These are phyloP conservation scores for Microcebus griseorufus DNA, from an alignment of 2,113 vertebrate species.

Conservation along the genomic window DNA sequence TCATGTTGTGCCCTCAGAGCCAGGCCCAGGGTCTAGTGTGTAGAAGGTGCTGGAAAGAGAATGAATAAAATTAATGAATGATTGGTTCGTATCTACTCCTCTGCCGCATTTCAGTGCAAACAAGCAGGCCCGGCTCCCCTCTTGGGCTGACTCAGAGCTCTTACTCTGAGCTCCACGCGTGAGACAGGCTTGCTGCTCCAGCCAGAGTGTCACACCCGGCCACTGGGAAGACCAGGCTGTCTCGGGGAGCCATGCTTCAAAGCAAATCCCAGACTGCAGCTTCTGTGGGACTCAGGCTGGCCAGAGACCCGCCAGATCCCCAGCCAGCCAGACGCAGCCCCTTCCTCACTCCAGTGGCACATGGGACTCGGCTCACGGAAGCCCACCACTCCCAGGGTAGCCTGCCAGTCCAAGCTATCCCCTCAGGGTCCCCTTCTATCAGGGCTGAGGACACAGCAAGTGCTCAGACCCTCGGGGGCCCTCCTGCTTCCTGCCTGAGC, in stretches of 20 bases:
- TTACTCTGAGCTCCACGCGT: slow-evolving; percentile 52
- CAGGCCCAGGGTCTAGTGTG: not conserved
- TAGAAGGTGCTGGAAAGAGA: not conserved
- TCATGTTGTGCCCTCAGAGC: not conserved
- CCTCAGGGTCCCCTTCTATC: not conserved
- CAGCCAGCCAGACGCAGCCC: slow-evolving; percentile 38
- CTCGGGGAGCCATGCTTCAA: slow-evolving; percentile 63
- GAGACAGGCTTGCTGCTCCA: slow-evolving; percentile 42
- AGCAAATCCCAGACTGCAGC: slow-evolving; percentile 60
- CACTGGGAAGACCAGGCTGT: slow-evolving; percentile 20
- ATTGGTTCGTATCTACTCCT: not conserved
- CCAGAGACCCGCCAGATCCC: not conserved
- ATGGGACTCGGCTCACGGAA: not conserved
- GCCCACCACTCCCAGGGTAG: too few species aligned
- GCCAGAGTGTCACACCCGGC: slow-evolving; percentile 67
- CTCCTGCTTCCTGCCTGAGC: not conserved
- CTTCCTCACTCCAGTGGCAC: slow-evolving; percentile 38
- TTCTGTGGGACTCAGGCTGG: slow-evolving; percentile 55
- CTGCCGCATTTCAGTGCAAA: not conserved
- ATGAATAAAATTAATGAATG: not conserved
- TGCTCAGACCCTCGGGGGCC: not conserved
- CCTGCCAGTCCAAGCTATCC: not conserved
- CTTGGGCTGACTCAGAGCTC: slow-evolving; percentile 47
- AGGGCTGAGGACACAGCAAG: not conserved
- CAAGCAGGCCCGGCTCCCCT: slow-evolving; percentile 42